Evolutionary conservation across 2,113 vertebrate genomes (phyloP).

Genomic region (Phylloscopus whistleri): DNA sequence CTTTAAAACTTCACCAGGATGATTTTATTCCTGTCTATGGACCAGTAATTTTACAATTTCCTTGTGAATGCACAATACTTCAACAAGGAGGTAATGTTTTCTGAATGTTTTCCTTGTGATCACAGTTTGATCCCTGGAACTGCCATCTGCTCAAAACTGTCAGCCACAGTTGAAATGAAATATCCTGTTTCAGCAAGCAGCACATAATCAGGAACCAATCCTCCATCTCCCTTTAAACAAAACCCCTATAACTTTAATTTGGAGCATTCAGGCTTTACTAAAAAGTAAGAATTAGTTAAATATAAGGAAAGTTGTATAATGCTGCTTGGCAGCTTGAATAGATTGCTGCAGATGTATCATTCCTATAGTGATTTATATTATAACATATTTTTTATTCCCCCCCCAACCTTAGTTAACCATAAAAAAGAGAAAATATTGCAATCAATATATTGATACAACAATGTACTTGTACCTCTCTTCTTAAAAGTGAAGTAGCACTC

Average conservation of each 20-base stretch:
- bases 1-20: background rate
- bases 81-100: background rate
- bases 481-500: background rate
- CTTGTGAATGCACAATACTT: background rate
- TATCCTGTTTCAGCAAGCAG: background rate
- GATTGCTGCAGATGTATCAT: background rate
- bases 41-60: background rate
- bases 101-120: background rate
- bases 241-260: background rate
- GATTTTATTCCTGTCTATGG: background rate
- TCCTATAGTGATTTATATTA: background rate
- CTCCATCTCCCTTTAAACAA: background rate
- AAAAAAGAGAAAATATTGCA: background rate
- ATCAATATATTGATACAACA: background rate
- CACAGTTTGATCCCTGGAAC: background rate
- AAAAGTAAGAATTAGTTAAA: background rate
- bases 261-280: background rate
- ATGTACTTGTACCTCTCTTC: background rate
- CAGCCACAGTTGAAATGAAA: background rate
- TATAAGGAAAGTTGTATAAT: background rate
- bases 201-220: fast-evolving
- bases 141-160: background rate
- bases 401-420: background rate
- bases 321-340: background rate
- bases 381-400: background rate